Percentiles rank a stretch among this genome's conserved stretches.
Evolutionary conservation across 2,113 vertebrate species (phyloP).

Genomic region (Thalassoma bifasciatum): DNA sequence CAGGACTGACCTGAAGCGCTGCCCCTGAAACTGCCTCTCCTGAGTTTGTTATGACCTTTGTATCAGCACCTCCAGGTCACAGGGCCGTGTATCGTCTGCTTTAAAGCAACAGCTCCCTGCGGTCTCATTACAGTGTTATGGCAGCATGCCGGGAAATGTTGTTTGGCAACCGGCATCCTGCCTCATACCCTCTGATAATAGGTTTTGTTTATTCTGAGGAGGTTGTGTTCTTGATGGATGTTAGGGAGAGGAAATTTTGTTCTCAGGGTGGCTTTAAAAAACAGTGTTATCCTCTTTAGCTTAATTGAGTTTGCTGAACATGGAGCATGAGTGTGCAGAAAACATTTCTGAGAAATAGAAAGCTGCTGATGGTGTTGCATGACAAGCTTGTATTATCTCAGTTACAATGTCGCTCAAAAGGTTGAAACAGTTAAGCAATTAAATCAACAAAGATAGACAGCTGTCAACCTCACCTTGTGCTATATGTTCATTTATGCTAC

Average conservation of each 20-base stretch:
- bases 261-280: slow-evolving; percentile 13
- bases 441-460: not conserved
- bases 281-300: slow-evolving; percentile 13
- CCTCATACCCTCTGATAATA: slow-evolving; percentile 82
- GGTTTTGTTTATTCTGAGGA: slow-evolving; percentile 79
- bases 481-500: too few relatives aligned
- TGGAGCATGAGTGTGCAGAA: not conserved
- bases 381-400: not conserved
- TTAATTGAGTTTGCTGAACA: slow-evolving; percentile 25
- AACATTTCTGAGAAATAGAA: slow-evolving; percentile 21
- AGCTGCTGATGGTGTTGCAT: not conserved
- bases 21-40: slow-evolving; percentile 18
- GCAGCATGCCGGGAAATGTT: slow-evolving; percentile 69
- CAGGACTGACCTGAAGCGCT: not conserved
- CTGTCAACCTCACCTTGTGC: not conserved
- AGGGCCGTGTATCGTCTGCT: slow-evolving; percentile 50
- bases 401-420: not conserved
- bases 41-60: slow-evolving; percentile 42
- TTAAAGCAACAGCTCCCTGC: slow-evolving; percentile 52
- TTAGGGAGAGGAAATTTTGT: slow-evolving; percentile 48
- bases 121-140: slow-evolving; percentile 67
- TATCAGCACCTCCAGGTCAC: slow-evolving; percentile 36
- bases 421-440: not conserved
- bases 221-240: slow-evolving; percentile 72
- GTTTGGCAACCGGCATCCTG: slow-evolving; percentile 83